Percentiles rank a stretch among this genome's conserved stretches.
Conservation (phyloP, 2,888 invertebrate genomes). For the Philereme vetulata region DNA sequence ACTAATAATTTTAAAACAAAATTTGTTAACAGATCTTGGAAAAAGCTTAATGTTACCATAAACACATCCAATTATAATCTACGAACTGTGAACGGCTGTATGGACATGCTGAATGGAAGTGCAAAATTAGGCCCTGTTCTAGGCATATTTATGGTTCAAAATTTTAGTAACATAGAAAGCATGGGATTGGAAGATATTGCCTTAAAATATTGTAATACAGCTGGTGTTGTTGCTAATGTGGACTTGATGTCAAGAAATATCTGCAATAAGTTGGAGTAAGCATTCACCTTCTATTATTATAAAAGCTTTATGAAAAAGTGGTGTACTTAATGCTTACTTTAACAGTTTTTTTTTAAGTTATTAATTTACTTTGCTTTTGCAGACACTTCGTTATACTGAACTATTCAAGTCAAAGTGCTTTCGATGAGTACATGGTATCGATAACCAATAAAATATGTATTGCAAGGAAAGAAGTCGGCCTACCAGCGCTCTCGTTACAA, state of each 20-base stretch:
- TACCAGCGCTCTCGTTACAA: conserved; percentile 48
- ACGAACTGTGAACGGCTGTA: conserved; percentile 46
- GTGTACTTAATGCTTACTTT: too few species aligned
- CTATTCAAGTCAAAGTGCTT: conserved; percentile 36
- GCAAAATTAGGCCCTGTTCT: conserved; percentile 48
- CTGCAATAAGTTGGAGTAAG: conserved; percentile 48
- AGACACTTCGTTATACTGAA: conserved; percentile 54
- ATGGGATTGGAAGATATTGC: conserved; percentile 40
- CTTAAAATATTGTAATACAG: conserved; percentile 44
- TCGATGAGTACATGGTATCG: conserved; percentile 48
- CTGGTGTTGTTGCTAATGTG: conserved; percentile 48
- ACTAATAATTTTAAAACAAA: too few species aligned
- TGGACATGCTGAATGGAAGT: conserved; percentile 46
- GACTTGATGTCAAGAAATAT: conserved; percentile 51
- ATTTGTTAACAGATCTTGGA: conserved; percentile 48
- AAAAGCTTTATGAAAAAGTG: too few species aligned
- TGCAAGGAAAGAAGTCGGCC: conserved; percentile 47
- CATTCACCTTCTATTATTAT: conserved; percentile 15
- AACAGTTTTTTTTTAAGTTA: neutral
- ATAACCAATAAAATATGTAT: conserved; percentile 51
- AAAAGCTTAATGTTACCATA: conserved; percentile 41
- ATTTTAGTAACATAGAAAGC: conserved; percentile 34
- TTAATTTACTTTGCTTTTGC: conserved; percentile 21
- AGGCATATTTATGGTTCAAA: conserved; percentile 54
- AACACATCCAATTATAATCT: conserved; percentile 44